Percentiles rank a stretch among this genome's conserved stretches.
phyloP scores from a whole-genome alignment of 2,888 invertebrate species.

The Brachyptera putata region DNA sequence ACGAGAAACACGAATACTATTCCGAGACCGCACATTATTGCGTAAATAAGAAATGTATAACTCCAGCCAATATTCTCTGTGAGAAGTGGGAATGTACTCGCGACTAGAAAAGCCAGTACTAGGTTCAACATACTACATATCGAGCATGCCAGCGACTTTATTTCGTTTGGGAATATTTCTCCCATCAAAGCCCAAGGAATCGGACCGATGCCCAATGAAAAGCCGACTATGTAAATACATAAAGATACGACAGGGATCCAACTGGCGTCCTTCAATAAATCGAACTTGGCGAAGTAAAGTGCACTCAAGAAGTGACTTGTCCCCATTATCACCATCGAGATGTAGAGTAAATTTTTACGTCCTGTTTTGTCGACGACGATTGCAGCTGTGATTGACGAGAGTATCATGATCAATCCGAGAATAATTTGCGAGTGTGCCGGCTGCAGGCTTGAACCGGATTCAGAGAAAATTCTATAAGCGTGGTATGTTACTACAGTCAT shows the following conservation, averaged over 20 bases:
- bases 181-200: slow-evolving; percentile 84
- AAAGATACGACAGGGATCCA: slow-evolving; percentile 73
- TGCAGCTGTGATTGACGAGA: slow-evolving; percentile 26
- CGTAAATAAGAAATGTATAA: slow-evolving; percentile 64
- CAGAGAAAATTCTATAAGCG: slow-evolving; percentile 35
- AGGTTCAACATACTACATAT: slow-evolving; percentile 47
- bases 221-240: slow-evolving; percentile 71
- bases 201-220: slow-evolving; percentile 80
- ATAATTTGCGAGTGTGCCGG: slow-evolving; percentile 36
- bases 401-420: slow-evolving; percentile 34
- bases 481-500: slow-evolving; percentile 34
- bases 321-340: slow-evolving; percentile 28
- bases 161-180: slow-evolving; percentile 74
- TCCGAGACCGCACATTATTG: slow-evolving; percentile 54
- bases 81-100: slow-evolving; percentile 57
- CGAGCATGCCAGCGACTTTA: slow-evolving; percentile 51
- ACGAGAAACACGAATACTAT: slow-evolving; percentile 59
- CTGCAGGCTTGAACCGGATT: slow-evolving; percentile 31
- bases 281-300: background rate
- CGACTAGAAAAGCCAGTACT: slow-evolving; percentile 44
- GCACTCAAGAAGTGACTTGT: background rate
- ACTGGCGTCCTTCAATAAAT: slow-evolving; percentile 49
- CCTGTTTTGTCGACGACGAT: slow-evolving; percentile 34
- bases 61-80: slow-evolving; percentile 52
- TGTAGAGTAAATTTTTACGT: slow-evolving; percentile 33